Evolutionary conservation across 2,113 vertebrate genomes (phyloP).

Genomic region (Falcunculus frontatus): DNA sequence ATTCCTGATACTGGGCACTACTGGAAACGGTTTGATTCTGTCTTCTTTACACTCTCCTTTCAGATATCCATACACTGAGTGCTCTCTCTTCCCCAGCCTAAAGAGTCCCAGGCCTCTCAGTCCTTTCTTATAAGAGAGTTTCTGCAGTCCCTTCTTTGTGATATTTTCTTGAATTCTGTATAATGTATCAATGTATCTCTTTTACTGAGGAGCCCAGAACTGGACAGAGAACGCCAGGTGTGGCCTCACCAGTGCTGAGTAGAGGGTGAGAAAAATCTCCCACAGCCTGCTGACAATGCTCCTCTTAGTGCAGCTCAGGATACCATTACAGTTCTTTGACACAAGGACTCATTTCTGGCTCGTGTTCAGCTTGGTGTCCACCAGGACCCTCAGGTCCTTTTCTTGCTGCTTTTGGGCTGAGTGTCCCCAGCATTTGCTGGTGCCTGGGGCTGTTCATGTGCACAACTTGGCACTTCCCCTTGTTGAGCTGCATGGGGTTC

Average conservation of each 20-base stretch:
- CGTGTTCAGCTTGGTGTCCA: background rate
- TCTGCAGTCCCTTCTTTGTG: background rate
- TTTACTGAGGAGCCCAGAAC: background rate
- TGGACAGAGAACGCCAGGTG: background rate
- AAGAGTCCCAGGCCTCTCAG: background rate
- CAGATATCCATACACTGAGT: background rate
- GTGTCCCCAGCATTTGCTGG: rapidly evolving
- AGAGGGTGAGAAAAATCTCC: background rate
- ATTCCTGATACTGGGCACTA: background rate
- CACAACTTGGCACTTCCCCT: rapidly evolving
- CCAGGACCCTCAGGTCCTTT: background rate
- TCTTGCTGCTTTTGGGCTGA: background rate
- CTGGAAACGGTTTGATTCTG: background rate
- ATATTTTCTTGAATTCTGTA: background rate
- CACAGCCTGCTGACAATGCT: rapidly evolving
- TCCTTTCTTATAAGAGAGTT: background rate
- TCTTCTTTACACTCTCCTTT: background rate
- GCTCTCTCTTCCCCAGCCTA: rapidly evolving
- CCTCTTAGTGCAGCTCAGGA: background rate
- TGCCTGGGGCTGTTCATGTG: background rate
- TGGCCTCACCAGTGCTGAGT: background rate
- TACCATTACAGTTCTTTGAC: background rate
- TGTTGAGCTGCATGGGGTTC: background rate
- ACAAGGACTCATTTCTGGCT: background rate
- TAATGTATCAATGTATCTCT: too few species aligned